Percentiles rank a stretch among this genome's conserved stretches.
Evolutionary conservation across 2,888 invertebrate species (phyloP).

Genomic region (Drosophila eohydei): DNA sequence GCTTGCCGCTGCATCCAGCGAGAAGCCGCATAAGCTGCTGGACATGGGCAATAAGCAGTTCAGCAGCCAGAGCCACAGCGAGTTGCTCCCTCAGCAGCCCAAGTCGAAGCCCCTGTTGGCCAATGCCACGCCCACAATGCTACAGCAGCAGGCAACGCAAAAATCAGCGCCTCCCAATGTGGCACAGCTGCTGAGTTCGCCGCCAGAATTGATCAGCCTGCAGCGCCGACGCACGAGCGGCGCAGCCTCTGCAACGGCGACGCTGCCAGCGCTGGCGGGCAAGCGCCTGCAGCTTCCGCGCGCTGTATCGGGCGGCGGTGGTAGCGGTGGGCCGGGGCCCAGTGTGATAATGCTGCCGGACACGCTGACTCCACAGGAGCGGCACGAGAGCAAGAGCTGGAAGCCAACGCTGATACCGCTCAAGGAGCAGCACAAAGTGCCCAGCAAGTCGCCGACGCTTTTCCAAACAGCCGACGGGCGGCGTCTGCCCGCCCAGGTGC

Average conservation of each 20-base stretch:
- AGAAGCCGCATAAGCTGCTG: constrained; percentile 83
- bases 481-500: constrained; percentile 88
- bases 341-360: constrained; percentile 83
- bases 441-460: constrained; percentile 82
- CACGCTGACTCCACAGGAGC: constrained; percentile 85
- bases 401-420: constrained; percentile 90
- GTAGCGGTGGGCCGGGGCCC: constrained; percentile 49
- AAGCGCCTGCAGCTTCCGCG: constrained; percentile 76
- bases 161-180: constrained; percentile 28
- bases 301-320: constrained; percentile 71
- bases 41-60: constrained; percentile 80
- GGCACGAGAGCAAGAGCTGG: constrained; percentile 88
- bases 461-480: constrained; percentile 87
- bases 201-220: constrained; percentile 87
- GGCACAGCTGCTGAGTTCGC: constrained; percentile 83
- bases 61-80: constrained; percentile 46
- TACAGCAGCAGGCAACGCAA: constrained; percentile 29
- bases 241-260: constrained; percentile 8
- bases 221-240: constrained; percentile 85
- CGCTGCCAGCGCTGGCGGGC: constrained; percentile 8
- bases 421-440: constrained; percentile 83
- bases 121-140: constrained; percentile 6
- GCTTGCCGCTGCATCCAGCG: background rate
- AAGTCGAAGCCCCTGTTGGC: constrained; percentile 1
- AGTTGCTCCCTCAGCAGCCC: constrained; percentile 18